Evolutionary conservation across 2,797 vertebrate species (phyloP).

Genomic region (Hozukius guyotensis): DNA sequence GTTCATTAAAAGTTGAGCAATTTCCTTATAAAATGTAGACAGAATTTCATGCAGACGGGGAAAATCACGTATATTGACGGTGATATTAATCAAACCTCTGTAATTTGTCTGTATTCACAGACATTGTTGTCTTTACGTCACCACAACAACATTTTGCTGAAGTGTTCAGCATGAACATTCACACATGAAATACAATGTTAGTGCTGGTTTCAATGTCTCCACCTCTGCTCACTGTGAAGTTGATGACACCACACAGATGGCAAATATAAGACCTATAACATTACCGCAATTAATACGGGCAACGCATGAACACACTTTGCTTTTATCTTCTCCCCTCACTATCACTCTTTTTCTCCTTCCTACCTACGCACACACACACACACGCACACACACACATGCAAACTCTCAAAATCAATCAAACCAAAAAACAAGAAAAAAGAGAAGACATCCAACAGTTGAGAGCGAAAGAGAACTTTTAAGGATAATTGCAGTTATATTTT

Average conservation of each 20-base stretch:
- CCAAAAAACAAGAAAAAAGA: neutral
- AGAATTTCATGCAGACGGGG: conserved; percentile 28
- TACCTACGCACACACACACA: neutral
- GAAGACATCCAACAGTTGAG: neutral
- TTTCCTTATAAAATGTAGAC: conserved; percentile 46
- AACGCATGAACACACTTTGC: neutral
- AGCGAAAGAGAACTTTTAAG: neutral
- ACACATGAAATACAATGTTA: neutral
- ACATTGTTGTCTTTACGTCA: neutral
- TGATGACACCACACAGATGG: neutral
- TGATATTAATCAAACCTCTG: neutral
- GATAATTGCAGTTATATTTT: neutral
- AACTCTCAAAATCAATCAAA: neutral
- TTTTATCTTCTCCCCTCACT: neutral
- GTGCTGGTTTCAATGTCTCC: neutral
- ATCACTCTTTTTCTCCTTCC: neutral
- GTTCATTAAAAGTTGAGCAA: conserved; percentile 75
- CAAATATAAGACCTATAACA: neutral
- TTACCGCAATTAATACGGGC: neutral
- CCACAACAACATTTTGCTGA: neutral
- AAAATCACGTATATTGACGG: conserved; percentile 19
- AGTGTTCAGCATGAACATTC: neutral
- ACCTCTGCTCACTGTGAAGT: neutral
- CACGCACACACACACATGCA: neutral
- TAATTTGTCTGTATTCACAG: neutral